Evolutionary conservation across 2,888 invertebrate genomes (phyloP).

Genomic region (Trimorus sp.): DNA sequence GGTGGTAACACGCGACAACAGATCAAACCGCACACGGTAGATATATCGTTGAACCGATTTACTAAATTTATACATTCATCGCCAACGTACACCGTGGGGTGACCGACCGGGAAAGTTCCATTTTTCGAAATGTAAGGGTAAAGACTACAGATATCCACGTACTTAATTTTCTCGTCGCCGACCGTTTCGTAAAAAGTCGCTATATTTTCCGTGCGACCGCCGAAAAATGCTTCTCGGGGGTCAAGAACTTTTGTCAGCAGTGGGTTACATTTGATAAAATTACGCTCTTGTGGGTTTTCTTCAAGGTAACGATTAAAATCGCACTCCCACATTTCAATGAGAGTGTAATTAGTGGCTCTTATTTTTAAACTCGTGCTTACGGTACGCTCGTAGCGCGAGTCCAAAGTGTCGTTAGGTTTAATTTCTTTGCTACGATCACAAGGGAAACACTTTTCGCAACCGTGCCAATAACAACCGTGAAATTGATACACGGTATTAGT

Average conservation of each 20-base stretch:
- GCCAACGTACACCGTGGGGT: constrained; percentile 69
- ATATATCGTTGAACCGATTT: neutral
- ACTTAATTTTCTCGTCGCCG: neutral
- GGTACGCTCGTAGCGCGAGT: constrained; percentile 1
- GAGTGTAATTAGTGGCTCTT: neutral
- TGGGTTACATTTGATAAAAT: neutral
- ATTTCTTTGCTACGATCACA: neutral
- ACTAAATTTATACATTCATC: constrained; percentile 50
- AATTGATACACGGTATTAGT: constrained; percentile 19
- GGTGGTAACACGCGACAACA: neutral
- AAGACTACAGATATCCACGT: constrained; percentile 8
- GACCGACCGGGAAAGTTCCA: constrained; percentile 49
- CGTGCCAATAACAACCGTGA: constrained; percentile 37
- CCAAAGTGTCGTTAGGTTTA: neutral
- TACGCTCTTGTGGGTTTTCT: neutral
- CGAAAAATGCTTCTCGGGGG: constrained; percentile 33
- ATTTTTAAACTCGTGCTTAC: neutral
- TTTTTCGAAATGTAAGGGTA: constrained; percentile 70
- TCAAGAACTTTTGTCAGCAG: neutral
- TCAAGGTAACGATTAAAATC: constrained; percentile 6
- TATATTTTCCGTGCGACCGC: constrained; percentile 13
- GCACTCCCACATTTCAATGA: constrained; percentile 9
- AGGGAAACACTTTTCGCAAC: neutral
- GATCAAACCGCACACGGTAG: neutral
- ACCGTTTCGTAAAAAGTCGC: neutral